Conservation (phyloP, 2,113 vertebrate genomes). For the Gnathonemus echidnorhynchus region DNA sequence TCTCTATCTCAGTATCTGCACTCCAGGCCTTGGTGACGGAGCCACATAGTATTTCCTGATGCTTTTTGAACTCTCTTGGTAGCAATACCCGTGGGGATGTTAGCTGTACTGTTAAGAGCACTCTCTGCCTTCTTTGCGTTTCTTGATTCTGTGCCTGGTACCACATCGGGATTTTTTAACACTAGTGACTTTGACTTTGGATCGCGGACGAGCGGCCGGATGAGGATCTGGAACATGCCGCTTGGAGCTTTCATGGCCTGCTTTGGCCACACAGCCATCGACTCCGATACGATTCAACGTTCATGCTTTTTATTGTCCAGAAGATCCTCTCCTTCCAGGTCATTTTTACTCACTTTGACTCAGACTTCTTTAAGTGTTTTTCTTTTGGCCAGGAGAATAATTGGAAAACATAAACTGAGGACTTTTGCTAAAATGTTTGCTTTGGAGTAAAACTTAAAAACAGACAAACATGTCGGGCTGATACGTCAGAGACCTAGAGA, state of each 20-base stretch:
- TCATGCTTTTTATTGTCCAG: neutral
- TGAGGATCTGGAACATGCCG: neutral
- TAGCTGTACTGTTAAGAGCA: conserved; percentile 15
- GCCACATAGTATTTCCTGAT: neutral
- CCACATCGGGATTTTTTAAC: neutral
- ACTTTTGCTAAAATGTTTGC: neutral
- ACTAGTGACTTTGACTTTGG: conserved; percentile 8
- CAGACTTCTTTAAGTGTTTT: neutral
- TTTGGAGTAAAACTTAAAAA: neutral
- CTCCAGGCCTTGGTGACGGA: neutral
- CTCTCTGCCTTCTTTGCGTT: neutral
- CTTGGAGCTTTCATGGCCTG: neutral
- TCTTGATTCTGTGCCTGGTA: neutral
- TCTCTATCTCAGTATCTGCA: neutral
- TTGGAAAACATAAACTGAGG: neutral
- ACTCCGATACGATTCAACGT: neutral
- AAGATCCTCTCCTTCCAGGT: neutral
- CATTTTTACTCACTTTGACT: neutral
- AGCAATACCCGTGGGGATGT: conserved; percentile 7
- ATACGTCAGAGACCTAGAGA: neutral
- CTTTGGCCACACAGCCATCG: too few relatives aligned
- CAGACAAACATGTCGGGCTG: neutral
- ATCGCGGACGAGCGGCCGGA: neutral
- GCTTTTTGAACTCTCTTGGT: neutral
- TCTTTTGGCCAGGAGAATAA: neutral